These are phyloP conservation scores for Chaitophorus viminalis DNA, from an alignment of 2,888 invertebrate genomes.

Conservation along the genomic window DNA sequence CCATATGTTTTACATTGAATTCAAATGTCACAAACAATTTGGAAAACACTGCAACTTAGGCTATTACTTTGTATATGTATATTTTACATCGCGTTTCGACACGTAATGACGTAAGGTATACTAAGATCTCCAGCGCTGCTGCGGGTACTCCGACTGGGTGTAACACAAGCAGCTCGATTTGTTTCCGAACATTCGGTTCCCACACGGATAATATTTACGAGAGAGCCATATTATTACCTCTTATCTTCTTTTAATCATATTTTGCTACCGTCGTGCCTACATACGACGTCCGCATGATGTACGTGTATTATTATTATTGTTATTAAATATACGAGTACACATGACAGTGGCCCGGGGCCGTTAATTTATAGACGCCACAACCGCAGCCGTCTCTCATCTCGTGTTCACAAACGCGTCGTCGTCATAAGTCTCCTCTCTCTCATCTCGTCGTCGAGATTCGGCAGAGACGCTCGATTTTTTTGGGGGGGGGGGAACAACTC, in stretches of 20 bases:
- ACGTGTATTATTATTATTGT: background rate
- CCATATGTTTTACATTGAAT: too few species aligned
- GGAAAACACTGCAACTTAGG: background rate
- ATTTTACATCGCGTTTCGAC: background rate
- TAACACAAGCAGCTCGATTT: background rate
- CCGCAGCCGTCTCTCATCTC: background rate
- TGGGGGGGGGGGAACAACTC: background rate
- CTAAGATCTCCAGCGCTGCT: too few species aligned
- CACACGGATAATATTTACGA: conserved; percentile 45
- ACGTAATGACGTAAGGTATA: too few species aligned
- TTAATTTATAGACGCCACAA: background rate
- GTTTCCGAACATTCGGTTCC: conserved; percentile 47
- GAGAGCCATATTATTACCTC: too few species aligned
- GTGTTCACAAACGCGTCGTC: background rate
- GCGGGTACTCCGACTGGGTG: background rate
- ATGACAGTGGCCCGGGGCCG: background rate
- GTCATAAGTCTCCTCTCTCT: background rate
- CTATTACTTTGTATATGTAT: too few species aligned
- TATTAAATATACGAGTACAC: background rate
- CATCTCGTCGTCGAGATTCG: background rate
- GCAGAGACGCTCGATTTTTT: background rate
- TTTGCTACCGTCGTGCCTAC: conserved; percentile 22
- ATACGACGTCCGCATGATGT: background rate
- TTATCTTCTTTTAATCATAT: conserved; percentile 35
- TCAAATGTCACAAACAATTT: too few species aligned